Base-by-base conservation (phyloP, 2,113 vertebrate species). In the Micronycteris hirsuta region DNA sequence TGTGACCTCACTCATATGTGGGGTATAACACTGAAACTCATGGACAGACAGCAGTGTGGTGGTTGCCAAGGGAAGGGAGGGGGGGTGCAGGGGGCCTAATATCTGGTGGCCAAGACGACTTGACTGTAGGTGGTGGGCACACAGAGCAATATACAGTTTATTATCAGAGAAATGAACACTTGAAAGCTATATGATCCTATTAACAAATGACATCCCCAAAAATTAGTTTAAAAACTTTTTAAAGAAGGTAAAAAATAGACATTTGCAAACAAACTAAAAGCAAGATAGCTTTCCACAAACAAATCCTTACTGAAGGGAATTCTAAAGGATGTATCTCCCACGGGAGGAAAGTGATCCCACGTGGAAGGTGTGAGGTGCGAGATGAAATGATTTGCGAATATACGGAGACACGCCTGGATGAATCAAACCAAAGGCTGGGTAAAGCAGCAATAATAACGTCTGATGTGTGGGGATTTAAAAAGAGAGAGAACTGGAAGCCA, bases 361-460 rank as follows among this genome's bases (percentile, higher is more conserved):
- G 5, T 26, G 26, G 41, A 74, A 49, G 52, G 8, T 63, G 43
- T 17, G 22, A 15, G 41, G 24, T 16, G 31, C 67, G 24, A 54
- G 17, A 16, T 15, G 5, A 58, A 56, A n/a, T 28, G 17, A 38
- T 33, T 36, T 38, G 31, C 22, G 5, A 65, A 56, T 31, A 6
- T 0, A 16, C 16, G 22, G 67, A 74, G 28, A 36, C 24, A 8
- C 1, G 0, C 4, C 9, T 26, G 61, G 43, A 6, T 52, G 52
- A 38, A 22, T 31, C 7, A 63, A 43, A 73, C 31, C 24, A 33
- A 1, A 26, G 3, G 24, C 63, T 58, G 43, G 36, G 31, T 24
- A n/a, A 41, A 52, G 15, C 43, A 81, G 10, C 9, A 58, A 16
- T 58, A 81, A n/a, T 13, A 82, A 47, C 17, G 22, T 58, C 38